A percentile compares a stretch with the other conserved stretches of the same genome.
Conservation (phyloP, 2,888 invertebrate species). For the Cyclophora albipunctata region DNA sequence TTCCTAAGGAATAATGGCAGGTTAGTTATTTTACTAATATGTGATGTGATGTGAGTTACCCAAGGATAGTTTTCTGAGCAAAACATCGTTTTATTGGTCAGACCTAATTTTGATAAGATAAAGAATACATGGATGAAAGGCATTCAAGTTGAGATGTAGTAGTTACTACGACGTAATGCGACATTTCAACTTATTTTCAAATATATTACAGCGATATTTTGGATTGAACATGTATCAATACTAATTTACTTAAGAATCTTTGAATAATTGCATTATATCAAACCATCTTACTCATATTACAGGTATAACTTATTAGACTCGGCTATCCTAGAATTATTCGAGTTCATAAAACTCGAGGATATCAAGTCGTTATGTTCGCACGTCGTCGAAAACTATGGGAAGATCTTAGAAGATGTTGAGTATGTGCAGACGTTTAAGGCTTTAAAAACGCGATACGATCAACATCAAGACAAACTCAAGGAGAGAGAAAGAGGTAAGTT, state of each 20-base stretch:
- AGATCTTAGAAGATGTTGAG: slow-evolving; percentile 93
- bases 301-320: slow-evolving; percentile 98
- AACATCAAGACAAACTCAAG: slow-evolving; percentile 92
- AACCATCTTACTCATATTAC: slow-evolving; percentile 22
- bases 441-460: slow-evolving; percentile 91
- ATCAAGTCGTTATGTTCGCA: slow-evolving; percentile 93
- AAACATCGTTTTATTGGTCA: too few species aligned
- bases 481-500: slow-evolving; percentile 84
- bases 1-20: slow-evolving; percentile 97
- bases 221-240: too few species aligned
- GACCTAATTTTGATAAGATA: too few species aligned
- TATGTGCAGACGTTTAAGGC: slow-evolving; percentile 99
- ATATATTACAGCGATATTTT: too few species aligned
- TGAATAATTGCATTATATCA: too few species aligned
- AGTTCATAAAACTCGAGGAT: slow-evolving; percentile 96
- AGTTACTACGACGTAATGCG: too few species aligned
- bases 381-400: slow-evolving; percentile 96
- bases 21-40: slow-evolving; percentile 29
- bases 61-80: too few species aligned
- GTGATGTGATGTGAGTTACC: not conserved
- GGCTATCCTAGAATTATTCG: slow-evolving; percentile 99
- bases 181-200: too few species aligned
- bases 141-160: too few species aligned
- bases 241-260: too few species aligned
- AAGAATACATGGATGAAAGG: too few species aligned